Conservation (phyloP, 2,113 vertebrate species). For the Mugil cephalus region DNA sequence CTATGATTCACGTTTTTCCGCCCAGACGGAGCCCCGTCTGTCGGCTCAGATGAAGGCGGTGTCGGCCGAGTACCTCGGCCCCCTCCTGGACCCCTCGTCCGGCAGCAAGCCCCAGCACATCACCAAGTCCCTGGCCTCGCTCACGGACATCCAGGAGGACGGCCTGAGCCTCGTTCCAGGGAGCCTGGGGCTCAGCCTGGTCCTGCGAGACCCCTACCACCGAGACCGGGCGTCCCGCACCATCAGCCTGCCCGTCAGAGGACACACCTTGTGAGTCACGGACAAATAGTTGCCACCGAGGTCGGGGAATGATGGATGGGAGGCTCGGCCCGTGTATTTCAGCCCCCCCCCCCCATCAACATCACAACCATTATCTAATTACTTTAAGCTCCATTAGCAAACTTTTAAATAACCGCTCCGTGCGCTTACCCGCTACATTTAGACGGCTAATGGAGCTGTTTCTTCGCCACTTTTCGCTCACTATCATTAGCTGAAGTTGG, state of each 20-base stretch:
- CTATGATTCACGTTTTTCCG: neutral
- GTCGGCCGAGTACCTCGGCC: constrained; percentile 93
- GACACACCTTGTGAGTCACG: constrained; percentile 94
- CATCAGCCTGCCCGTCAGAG: constrained; percentile 92
- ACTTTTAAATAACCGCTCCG: neutral
- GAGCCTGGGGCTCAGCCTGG: constrained; percentile 81
- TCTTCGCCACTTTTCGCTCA: neutral
- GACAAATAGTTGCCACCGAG: neutral
- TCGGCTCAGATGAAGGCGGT: constrained; percentile 95
- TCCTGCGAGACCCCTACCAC: constrained; percentile 86
- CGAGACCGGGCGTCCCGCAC: constrained; percentile 91
- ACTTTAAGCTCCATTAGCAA: neutral
- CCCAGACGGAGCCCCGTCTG: constrained; percentile 92
- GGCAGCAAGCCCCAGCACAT: constrained; percentile 86
- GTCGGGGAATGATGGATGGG: neutral
- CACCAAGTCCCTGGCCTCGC: constrained; percentile 95
- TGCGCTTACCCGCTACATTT: neutral
- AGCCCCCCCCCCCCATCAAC: neutral
- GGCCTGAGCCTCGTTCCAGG: constrained; percentile 72
- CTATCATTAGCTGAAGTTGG: neutral
- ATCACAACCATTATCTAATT: neutral
- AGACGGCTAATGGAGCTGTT: neutral
- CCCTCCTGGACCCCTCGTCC: constrained; percentile 87
- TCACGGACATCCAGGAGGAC: constrained; percentile 95
- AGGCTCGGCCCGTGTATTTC: neutral